A percentile compares a stretch with the other conserved stretches of the same genome.
Conservation (phyloP, 2,113 vertebrate genomes). For the Cheilinus undulatus region DNA sequence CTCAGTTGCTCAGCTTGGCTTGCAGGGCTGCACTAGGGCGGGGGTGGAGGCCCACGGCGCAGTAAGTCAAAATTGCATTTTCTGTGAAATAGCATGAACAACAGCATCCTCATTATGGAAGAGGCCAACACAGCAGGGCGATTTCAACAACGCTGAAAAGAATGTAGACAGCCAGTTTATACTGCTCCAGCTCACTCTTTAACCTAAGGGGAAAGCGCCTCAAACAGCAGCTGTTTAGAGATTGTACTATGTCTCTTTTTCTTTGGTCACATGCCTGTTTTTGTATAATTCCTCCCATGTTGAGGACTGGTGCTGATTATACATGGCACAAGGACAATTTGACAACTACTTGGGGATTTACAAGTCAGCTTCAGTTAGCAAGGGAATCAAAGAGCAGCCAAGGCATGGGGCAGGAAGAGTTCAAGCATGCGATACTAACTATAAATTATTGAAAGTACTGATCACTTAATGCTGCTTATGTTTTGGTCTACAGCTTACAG, state of each 20-base stretch:
- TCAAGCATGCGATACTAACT: no score
- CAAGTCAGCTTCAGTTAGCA: no score
- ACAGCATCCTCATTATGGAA: constrained; percentile 66
- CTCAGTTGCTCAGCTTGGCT: constrained; percentile 47
- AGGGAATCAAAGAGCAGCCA: no score
- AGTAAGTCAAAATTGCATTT: constrained; percentile 75
- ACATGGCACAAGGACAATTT: not conserved
- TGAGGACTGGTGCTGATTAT: not conserved
- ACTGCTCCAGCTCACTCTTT: constrained; percentile 24
- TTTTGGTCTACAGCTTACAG: no score
- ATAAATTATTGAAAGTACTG: no score
- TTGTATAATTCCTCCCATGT: not conserved
- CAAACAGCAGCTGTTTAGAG: not conserved
- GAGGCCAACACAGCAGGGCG: constrained; percentile 32
- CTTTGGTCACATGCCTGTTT: not conserved
- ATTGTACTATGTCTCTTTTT: not conserved
- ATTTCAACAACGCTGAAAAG: constrained; percentile 17
- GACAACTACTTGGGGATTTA: no score
- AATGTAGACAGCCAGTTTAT: constrained; percentile 51
- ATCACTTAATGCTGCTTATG: no score
- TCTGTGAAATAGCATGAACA: constrained; percentile 70
- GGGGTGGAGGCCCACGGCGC: constrained; percentile 46
- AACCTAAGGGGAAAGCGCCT: constrained; percentile 26
- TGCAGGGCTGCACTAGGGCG: constrained; percentile 4
- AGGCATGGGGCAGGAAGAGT: no score